phyloP scores from a whole-genome alignment of 2,888 invertebrate species.

The Tillus elongatus region DNA sequence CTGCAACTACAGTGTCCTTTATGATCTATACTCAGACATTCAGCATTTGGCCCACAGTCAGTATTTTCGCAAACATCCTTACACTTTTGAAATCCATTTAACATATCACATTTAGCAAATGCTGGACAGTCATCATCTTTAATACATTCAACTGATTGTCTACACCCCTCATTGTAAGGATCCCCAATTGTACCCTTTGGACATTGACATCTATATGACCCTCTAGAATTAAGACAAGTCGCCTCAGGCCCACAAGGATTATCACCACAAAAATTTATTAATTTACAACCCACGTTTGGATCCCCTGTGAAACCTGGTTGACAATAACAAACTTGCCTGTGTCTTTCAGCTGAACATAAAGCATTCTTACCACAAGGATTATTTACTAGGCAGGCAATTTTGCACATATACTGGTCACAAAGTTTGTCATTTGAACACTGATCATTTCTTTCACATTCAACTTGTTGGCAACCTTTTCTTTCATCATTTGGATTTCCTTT shows the following conservation, averaged over 20 bases:
- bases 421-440: constrained; percentile 76
- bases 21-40: constrained; percentile 70
- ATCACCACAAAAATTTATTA: constrained; percentile 70
- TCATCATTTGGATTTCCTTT: constrained; percentile 66
- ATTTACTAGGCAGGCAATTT: constrained; percentile 74
- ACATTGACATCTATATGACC: constrained; percentile 72
- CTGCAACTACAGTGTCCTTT: constrained; percentile 70
- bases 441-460: constrained; percentile 62
- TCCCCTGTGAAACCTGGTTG: constrained; percentile 83
- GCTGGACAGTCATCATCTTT: constrained; percentile 71
- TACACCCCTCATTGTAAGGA: constrained; percentile 76
- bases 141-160: constrained; percentile 71
- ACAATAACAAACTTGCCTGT: constrained; percentile 70
- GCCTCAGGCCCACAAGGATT: constrained; percentile 75
- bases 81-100: constrained; percentile 69
- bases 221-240: constrained; percentile 68
- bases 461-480: constrained; percentile 67
- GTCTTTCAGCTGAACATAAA: constrained; percentile 75
- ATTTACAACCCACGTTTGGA: constrained; percentile 58
- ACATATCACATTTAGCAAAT: constrained; percentile 65
- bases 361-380: constrained; percentile 81
- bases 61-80: constrained; percentile 71
- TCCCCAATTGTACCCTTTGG: constrained; percentile 73
- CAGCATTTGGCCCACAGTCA: constrained; percentile 74
- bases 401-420: constrained; percentile 74